A percentile compares a stretch with the other conserved stretches of the same genome.
Evolutionary conservation across 2,888 invertebrate genomes (phyloP).

Genomic region (Tryphoninae sp.): DNA sequence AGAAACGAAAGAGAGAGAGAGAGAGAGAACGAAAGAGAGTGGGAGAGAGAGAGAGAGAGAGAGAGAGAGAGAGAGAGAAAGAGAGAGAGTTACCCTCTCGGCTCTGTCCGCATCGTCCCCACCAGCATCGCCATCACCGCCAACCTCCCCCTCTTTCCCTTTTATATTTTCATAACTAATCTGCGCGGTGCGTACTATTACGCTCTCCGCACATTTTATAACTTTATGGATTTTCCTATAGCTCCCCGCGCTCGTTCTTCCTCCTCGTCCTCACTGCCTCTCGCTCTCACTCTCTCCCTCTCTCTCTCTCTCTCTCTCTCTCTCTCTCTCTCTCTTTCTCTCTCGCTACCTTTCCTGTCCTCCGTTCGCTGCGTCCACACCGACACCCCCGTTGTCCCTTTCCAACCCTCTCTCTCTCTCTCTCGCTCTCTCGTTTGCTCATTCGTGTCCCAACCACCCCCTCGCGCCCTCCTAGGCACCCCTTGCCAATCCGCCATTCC

Average conservation of each 20-base stretch:
- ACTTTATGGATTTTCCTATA: slow-evolving; percentile 87
- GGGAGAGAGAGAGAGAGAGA: slow-evolving; percentile 53
- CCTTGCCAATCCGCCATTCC: slow-evolving; percentile 65
- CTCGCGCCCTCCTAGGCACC: slow-evolving; percentile 48
- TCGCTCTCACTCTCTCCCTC: not conserved
- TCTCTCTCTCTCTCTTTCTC: slow-evolving; percentile 47
- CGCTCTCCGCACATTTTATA: slow-evolving; percentile 85
- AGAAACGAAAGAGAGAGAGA: slow-evolving; percentile 46
- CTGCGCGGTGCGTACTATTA: slow-evolving; percentile 76
- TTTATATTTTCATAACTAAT: slow-evolving; percentile 80
- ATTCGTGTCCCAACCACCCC: slow-evolving; percentile 61
- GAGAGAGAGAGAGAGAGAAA: slow-evolving; percentile 47
- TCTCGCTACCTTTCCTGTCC: slow-evolving; percentile 63
- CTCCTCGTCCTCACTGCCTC: slow-evolving; percentile 30
- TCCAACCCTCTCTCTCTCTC: slow-evolving; percentile 40
- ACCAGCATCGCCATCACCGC: slow-evolving; percentile 57
- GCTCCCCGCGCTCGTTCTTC: slow-evolving; percentile 70
- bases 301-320: slow-evolving; percentile 21
- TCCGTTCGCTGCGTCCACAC: slow-evolving; percentile 42
- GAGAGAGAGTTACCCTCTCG: slow-evolving; percentile 67
- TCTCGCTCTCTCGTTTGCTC: slow-evolving; percentile 50
- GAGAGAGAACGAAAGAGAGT: slow-evolving; percentile 27
- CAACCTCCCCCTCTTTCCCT: slow-evolving; percentile 69
- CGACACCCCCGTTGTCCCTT: slow-evolving; percentile 37
- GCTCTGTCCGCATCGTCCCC: slow-evolving; percentile 64